Conservation (phyloP, 1,140 invertebrate species). For the Branchinecta lynchi region DNA sequence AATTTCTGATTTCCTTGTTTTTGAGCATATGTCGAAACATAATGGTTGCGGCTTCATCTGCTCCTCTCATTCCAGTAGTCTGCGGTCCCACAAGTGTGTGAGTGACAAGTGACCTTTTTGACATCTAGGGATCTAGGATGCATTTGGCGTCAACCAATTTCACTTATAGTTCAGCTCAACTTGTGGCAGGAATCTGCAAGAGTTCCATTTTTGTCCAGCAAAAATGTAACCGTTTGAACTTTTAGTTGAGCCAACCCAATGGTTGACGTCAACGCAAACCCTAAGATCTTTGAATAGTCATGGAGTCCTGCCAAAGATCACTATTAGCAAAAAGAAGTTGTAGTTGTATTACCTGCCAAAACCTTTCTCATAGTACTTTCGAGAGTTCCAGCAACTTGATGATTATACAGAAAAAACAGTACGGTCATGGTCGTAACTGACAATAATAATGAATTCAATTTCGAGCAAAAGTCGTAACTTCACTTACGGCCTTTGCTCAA, state of each 20-base stretch:
- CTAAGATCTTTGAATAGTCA: conserved; percentile 1
- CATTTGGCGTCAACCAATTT: conserved; percentile 5
- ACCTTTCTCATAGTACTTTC: conserved; percentile 2
- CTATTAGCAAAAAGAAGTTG: background rate
- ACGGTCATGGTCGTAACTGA: conserved; percentile 4
- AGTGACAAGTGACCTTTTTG: background rate
- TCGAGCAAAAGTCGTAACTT: conserved; percentile 9
- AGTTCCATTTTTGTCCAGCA: conserved; percentile 5
- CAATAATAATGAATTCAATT: conserved; percentile 7
- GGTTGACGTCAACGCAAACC: conserved; percentile 4
- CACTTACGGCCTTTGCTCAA: conserved; percentile 8
- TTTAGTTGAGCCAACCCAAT: conserved; percentile 8
- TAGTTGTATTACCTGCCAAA: conserved; percentile 6
- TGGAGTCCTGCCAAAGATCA: conserved; percentile 9
- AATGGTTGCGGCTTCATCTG: too few species aligned
- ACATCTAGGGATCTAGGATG: conserved; percentile 3
- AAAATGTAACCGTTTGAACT: too few species aligned
- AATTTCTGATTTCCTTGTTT: background rate
- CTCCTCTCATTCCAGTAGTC: too few species aligned
- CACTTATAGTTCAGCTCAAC: background rate
- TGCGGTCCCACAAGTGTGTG: background rate
- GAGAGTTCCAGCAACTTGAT: background rate
- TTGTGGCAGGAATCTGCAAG: conserved; percentile 4
- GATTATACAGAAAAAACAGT: conserved; percentile 3
- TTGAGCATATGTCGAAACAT: background rate